A percentile compares a stretch with the other conserved stretches of the same genome.
These are phyloP conservation scores for Hylaeus volcanicus DNA, from an alignment of 1,140 invertebrate species.

Conservation along the genomic window DNA sequence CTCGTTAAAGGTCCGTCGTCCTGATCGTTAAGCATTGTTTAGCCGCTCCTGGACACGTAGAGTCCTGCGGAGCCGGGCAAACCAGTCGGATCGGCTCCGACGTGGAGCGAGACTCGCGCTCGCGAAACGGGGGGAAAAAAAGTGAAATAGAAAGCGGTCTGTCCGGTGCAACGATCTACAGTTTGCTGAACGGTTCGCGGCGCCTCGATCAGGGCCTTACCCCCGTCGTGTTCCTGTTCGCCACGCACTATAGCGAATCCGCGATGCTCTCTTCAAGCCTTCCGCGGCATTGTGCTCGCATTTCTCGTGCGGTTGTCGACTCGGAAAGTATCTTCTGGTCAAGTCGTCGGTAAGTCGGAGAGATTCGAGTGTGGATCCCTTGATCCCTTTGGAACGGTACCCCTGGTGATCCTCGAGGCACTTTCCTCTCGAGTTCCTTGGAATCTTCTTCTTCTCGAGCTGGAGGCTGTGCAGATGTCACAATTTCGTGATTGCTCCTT, in stretches of 20 bases:
- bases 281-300: slow-evolving; percentile 75
- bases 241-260: slow-evolving; percentile 62
- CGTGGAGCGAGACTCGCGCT: slow-evolving; percentile 23
- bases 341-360: slow-evolving; percentile 75
- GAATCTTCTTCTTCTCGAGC: too few species aligned
- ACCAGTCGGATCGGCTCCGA: slow-evolving; percentile 62
- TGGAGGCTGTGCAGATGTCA: too few species aligned
- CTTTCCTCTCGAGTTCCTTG: background rate
- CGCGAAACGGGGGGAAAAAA: slow-evolving; percentile 60
- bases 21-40: slow-evolving; percentile 63
- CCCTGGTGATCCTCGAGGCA: background rate
- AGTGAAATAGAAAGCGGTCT: slow-evolving; percentile 80
- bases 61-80: slow-evolving; percentile 61
- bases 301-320: slow-evolving; percentile 82
- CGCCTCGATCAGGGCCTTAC: slow-evolving; percentile 65
- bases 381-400: background rate
- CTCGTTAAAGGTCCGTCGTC: slow-evolving; percentile 60
- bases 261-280: slow-evolving; percentile 71
- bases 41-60: slow-evolving; percentile 62
- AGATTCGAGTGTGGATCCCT: background rate
- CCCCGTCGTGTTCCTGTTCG: slow-evolving; percentile 72
- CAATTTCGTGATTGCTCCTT: too few species aligned
- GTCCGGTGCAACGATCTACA: slow-evolving; percentile 77
- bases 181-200: slow-evolving; percentile 71
- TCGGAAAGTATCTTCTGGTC: slow-evolving; percentile 79